Evolutionary conservation across 2,113 vertebrate genomes (phyloP), one percentile per base, ranked within the genome.

Genomic region (Plectropomus leopardus): DNA sequence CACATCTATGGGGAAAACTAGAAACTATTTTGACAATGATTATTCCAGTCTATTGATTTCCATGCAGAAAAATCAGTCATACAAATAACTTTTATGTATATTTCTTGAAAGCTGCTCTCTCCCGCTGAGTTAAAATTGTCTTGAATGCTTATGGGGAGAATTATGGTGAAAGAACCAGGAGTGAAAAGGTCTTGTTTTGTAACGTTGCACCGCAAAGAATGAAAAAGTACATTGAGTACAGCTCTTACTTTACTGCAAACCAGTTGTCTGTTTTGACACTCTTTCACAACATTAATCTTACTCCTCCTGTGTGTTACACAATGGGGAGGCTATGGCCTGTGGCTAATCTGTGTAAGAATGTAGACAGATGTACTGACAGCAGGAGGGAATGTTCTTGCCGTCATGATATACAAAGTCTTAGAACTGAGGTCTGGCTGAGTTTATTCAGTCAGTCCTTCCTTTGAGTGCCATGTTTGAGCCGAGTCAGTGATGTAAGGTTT

Each of bases 191-290:
- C 10, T 7, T 44, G 40, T 54, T 45, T 61, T 59, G 55, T 54
- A 2, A 51, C 1, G 8, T 4, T n/a, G 2, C 24, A 30, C 26
- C 23, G 42, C n/a, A 26, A 54, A 83, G 28, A 77, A 45, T 28
- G 21, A 48, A 68, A 55, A 17, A 54, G 44, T 58, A 75, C 76
- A 76, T 1, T 0, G 17, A 34, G 76, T 50, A 16, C 36, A 48
- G 6, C 47, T 14, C n/a, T n/a, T 14, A 23, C 24, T 55, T 32
- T 48, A 7, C 36, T 26, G 67, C 7, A n/a, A 21, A 21, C 21
- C 72, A 23, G 21, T n/a, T 59, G 36, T 64, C 54, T 73, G 60
- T 78, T 59, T 72, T 78, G 69, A 84, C 73, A 80, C 51, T 36
- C 57, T 83, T 58, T 63, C 28, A 30, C 55, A 57, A 59, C 76